Conservation (phyloP, 2,113 vertebrate species). For the Anser cygnoides region DNA sequence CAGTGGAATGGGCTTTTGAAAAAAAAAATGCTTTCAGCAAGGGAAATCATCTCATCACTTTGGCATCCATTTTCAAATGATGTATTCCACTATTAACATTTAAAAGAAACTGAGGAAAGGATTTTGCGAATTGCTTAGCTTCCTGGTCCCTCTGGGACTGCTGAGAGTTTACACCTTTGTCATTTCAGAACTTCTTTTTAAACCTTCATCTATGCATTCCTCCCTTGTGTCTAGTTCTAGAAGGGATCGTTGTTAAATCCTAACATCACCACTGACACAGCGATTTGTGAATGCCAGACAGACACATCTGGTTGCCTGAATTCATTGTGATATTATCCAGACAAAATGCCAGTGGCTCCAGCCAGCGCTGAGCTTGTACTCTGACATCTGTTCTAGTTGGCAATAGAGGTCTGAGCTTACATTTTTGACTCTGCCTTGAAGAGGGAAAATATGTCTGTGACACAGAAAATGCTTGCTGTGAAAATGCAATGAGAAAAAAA, state of each 20-base stretch:
- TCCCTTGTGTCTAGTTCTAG: not conserved
- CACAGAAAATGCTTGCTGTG: not conserved
- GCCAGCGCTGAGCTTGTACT: constrained; percentile 5
- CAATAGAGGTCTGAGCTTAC: not conserved
- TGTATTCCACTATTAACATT: not conserved
- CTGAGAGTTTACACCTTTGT: not conserved
- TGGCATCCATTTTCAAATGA: not conserved
- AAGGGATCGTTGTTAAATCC: not conserved
- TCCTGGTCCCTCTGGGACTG: not conserved
- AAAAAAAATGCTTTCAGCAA: not conserved
- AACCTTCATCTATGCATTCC: not conserved
- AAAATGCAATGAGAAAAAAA: not conserved
- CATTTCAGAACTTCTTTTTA: not conserved
- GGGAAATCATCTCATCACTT: not conserved
- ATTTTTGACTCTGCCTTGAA: not conserved
- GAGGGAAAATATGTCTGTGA: not conserved
- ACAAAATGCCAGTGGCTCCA: constrained; percentile 56
- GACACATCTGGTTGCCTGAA: constrained; percentile 45
- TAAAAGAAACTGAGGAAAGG: not conserved
- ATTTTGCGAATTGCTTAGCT: not conserved
- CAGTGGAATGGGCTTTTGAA: not conserved
- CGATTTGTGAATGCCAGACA: constrained; percentile 19
- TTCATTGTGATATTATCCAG: constrained; percentile 12
- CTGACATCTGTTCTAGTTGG: constrained; percentile 54
- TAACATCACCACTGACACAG: constrained; percentile 6